Conservation (phyloP, 2,113 vertebrate species). For the Corythornis madagascariensis region DNA sequence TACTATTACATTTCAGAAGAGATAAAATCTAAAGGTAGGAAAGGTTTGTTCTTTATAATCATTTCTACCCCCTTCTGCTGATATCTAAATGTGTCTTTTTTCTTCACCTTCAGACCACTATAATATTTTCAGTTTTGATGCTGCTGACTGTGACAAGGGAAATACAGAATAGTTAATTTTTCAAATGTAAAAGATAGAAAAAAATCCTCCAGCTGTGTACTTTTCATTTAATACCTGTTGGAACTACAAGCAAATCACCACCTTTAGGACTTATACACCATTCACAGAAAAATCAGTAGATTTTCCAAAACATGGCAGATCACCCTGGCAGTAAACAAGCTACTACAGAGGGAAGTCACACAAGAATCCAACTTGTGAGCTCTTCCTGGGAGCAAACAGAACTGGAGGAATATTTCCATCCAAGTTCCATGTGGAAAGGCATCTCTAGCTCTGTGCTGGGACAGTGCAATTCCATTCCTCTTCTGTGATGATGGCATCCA, state of each 20-base stretch:
- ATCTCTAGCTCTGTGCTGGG: not conserved
- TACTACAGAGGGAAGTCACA: not conserved
- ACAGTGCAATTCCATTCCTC: not conserved
- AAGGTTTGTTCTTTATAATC: not conserved
- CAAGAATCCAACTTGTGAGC: not conserved
- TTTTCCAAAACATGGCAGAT: not conserved
- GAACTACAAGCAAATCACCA: not conserved
- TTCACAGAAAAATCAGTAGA: not conserved
- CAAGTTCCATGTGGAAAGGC: not conserved
- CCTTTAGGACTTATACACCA: not conserved
- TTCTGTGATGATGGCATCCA: not conserved
- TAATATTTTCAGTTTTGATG: slow-evolving; percentile 30
- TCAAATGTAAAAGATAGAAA: not conserved
- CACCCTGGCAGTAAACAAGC: not conserved
- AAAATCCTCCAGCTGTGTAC: not conserved
- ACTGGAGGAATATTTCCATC: not conserved
- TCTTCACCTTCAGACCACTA: not conserved
- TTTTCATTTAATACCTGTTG: not conserved
- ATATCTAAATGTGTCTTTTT: not conserved
- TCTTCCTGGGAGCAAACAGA: not conserved
- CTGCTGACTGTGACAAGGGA: not conserved
- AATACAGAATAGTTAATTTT: not conserved
- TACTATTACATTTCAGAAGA: not conserved
- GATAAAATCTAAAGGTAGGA: not conserved
- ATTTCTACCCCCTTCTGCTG: not conserved